Evolutionary conservation across 2,888 invertebrate genomes (phyloP), one percentile per base, ranked within the genome.

Genomic region (Parascotia fuliginaria): DNA sequence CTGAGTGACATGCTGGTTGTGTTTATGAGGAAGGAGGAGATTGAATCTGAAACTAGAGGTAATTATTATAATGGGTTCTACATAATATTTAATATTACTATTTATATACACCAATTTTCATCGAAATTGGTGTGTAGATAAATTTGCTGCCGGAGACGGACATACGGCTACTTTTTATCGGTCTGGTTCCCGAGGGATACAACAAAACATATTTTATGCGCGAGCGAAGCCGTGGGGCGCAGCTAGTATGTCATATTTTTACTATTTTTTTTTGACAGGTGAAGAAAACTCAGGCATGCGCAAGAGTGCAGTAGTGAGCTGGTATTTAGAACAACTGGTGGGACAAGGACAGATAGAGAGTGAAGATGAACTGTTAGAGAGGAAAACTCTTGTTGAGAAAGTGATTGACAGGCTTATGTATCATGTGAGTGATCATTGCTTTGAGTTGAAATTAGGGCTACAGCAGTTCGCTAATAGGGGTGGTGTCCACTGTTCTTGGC

Each of bases 281-380:
- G 83, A 81, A 44, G 94, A 94, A 55, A 88, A 91, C 22, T 95
- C 95, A 37, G 96, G 96, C 1, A 94, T 95, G 85, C 94, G 93
- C 56, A 95, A 96, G 70, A 96, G 96, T 65, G 96, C 97, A 39
- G 93, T 99, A 1, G 95, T 99, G 22, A 95, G 96, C 66, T 99
- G 99, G 99, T 99, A 98, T 84, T 88, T 99, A 65, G 96, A 96
- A 73, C 96, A 97, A 78, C 94, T 98, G 44, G 96, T 96, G 62
- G 95, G 96, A 54, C 95, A 97, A 72, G 89, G 87, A 0, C 73
- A 78, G 22, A 96, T 99, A 54, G 98, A 99, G 73, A 94, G 95
- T 0, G 99, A 99, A 80, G 96, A 97, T 13, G 98, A 99, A 70
- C 89, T 99, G 27, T 83, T 98, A 0, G 96, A 98, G 73, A 95